A percentile compares a stretch with the other conserved stretches of the same genome.
These are phyloP conservation scores for Tupaia tana DNA, from an alignment of 2,113 vertebrate genomes.

Conservation along the genomic window DNA sequence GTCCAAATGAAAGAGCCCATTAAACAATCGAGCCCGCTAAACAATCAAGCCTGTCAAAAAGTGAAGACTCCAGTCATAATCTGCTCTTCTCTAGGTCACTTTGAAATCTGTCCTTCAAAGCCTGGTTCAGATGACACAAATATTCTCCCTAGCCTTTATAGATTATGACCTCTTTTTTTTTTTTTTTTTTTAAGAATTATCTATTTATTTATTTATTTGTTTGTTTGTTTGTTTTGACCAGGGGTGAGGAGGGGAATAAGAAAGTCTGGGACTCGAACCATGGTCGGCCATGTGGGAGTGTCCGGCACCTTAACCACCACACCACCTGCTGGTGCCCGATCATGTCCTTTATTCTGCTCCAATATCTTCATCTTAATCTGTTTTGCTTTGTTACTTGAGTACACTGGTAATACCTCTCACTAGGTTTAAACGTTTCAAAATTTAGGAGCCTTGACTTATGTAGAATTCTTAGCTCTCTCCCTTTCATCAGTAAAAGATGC, in stretches of 20 bases:
- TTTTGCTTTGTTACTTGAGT: background rate
- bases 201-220: no score
- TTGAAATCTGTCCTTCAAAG: slow-evolving; percentile 10
- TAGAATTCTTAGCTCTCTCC: slow-evolving; percentile 6
- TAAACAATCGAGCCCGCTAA: background rate
- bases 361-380: slow-evolving; percentile 18
- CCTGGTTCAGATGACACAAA: background rate
- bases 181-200: no score
- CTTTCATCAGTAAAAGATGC: slow-evolving; percentile 11
- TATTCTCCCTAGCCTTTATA: no score
- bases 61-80: background rate
- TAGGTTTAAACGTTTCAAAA: background rate
- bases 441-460: background rate
- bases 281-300: no score
- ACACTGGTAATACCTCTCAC: background rate
- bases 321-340: background rate
- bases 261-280: no score
- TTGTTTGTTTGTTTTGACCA: no score
- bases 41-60: background rate
- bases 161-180: no score
- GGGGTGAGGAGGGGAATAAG: no score
- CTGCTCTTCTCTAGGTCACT: background rate
- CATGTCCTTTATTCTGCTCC: background rate
- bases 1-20: background rate
- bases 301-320: no score